Percentiles rank a stretch among this genome's conserved stretches.
Evolutionary conservation across 2,888 invertebrate species (phyloP).

Genomic region (Bombylius major): DNA sequence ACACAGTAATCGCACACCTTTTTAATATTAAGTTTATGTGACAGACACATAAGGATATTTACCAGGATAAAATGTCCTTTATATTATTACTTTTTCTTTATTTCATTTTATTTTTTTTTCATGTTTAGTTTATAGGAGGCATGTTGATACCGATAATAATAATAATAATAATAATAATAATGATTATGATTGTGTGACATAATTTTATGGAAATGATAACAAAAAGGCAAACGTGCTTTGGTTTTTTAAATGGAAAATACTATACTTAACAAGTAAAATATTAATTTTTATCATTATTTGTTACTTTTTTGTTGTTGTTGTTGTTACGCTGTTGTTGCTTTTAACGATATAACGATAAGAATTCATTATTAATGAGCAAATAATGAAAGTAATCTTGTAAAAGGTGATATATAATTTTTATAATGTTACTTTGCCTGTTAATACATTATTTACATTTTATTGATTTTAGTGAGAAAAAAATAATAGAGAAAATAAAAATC

Average conservation of each 20-base stretch:
- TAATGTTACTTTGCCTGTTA: no score
- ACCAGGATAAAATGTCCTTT: slow-evolving; percentile 1
- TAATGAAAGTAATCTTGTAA: slow-evolving; percentile 24
- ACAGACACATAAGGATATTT: slow-evolving; percentile 2
- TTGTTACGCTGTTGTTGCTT: not conserved
- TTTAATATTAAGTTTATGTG: no score
- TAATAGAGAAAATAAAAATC: no score
- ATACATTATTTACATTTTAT: no score
- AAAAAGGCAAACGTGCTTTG: slow-evolving; percentile 12
- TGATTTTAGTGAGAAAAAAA: no score
- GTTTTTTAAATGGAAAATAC: slow-evolving; percentile 10
- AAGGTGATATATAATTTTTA: not conserved
- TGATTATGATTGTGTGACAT: slow-evolving; percentile 9
- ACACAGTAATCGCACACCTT: no score
- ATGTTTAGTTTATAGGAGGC: no score
- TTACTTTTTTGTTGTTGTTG: not conserved
- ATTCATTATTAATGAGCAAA: slow-evolving; percentile 24
- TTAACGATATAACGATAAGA: slow-evolving; percentile 19
- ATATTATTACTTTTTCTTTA: not conserved
- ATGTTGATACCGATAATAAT: not conserved
- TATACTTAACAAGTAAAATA: slow-evolving; percentile 12
- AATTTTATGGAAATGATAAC: slow-evolving; percentile 9
- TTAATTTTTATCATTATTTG: slow-evolving; percentile 13
- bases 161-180: not conserved
- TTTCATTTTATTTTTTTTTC: not conserved